Conservation (phyloP, 2,888 invertebrate genomes). For the Corbicula japonica region DNA sequence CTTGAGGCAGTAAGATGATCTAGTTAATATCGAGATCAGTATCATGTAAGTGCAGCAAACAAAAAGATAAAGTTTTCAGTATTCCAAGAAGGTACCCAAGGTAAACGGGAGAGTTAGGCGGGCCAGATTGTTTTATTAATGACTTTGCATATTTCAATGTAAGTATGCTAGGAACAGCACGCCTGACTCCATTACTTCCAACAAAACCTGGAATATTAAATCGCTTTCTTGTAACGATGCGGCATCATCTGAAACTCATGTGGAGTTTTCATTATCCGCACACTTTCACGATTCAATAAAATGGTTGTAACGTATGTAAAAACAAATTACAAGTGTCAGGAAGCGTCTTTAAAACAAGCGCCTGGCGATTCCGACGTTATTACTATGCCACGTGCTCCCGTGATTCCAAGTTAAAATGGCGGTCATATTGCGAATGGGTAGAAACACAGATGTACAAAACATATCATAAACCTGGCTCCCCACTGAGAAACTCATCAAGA, state of each 20-base stretch:
- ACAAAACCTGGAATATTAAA: slow-evolving; percentile 25
- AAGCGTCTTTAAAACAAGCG: slow-evolving; percentile 60
- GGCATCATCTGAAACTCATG: slow-evolving; percentile 30
- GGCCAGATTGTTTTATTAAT: no score
- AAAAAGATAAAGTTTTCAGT: no score
- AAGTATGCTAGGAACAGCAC: no score
- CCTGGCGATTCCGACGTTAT: slow-evolving; percentile 64
- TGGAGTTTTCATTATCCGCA: slow-evolving; percentile 61
- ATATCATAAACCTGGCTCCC: slow-evolving; percentile 45
- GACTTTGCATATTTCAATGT: no score
- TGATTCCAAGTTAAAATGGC: slow-evolving; percentile 55
- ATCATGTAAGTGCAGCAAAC: no score
- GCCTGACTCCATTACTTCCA: not conserved
- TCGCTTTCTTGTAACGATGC: slow-evolving; percentile 9
- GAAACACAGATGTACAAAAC: slow-evolving; percentile 44
- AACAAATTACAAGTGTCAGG: slow-evolving; percentile 69
- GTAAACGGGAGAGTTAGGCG: no score
- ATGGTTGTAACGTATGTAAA: slow-evolving; percentile 65
- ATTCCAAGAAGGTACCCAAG: no score
- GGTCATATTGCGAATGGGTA: slow-evolving; percentile 57
- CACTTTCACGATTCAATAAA: slow-evolving; percentile 71
- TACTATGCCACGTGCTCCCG: slow-evolving; percentile 57
- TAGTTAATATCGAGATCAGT: no score
- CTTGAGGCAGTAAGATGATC: no score
- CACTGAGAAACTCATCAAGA: slow-evolving; percentile 50